These are phyloP conservation scores for Mechanitis messenoides DNA, from an alignment of 2,888 invertebrate genomes.

Conservation along the genomic window DNA sequence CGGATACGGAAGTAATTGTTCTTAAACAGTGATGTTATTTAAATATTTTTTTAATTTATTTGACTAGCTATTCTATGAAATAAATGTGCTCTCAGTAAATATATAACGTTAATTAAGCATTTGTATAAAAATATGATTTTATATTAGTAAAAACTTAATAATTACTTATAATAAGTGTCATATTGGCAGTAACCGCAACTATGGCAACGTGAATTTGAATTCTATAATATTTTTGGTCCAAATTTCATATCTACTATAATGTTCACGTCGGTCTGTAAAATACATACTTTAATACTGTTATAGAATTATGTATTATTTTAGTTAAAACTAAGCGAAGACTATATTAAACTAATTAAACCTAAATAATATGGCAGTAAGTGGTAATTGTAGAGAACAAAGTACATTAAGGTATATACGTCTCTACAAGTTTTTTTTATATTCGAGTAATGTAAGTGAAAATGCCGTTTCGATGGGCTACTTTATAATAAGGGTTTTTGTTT, in stretches of 20 bases:
- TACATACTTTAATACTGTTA: constrained; percentile 74
- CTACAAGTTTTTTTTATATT: constrained; percentile 50
- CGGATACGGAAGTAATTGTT: neutral
- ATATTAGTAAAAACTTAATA: constrained; percentile 34
- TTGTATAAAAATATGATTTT: constrained; percentile 60
- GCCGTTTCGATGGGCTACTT: constrained; percentile 67
- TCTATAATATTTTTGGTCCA: constrained; percentile 74
- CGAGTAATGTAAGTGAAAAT: constrained; percentile 55
- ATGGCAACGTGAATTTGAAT: constrained; percentile 75
- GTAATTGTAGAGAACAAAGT: constrained; percentile 39
- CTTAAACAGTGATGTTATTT: neutral
- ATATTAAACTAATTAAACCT: constrained; percentile 60
- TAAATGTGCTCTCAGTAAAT: constrained; percentile 2
- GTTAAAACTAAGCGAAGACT: constrained; percentile 67
- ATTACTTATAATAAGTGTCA: constrained; percentile 56
- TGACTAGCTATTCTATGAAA: constrained; percentile 32
- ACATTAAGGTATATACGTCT: constrained; percentile 36
- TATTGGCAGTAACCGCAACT: constrained; percentile 70
- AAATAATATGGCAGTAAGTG: constrained; percentile 73
- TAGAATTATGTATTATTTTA: constrained; percentile 55
- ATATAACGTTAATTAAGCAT: constrained; percentile 25
- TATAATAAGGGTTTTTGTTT: neutral
- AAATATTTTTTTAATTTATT: neutral
- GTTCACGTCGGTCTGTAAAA: constrained; percentile 57
- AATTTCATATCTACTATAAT: constrained; percentile 58